Conservation (phyloP, 1,140 invertebrate genomes). For the Brachionus paranguensis region DNA sequence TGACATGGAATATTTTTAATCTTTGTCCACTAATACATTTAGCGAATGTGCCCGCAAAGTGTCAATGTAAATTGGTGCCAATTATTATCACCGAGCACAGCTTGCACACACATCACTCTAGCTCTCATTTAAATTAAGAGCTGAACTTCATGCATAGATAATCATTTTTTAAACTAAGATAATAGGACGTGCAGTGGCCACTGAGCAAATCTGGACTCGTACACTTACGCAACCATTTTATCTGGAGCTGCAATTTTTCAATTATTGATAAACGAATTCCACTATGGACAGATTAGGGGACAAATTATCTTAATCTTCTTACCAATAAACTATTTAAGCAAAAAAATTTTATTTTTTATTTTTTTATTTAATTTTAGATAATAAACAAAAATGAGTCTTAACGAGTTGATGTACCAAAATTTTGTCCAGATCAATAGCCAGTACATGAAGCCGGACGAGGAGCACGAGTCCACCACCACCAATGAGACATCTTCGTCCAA, state of each 20-base stretch:
- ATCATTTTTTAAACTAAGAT: neutral
- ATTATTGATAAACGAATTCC: slow-evolving; percentile 38
- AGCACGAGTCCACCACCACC: neutral
- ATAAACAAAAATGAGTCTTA: slow-evolving; percentile 1
- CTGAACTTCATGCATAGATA: neutral
- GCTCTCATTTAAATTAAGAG: neutral
- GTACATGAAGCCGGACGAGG: neutral
- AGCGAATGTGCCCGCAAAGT: neutral
- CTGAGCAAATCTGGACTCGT: neutral
- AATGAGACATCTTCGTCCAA: slow-evolving; percentile 8
- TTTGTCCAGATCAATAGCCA: neutral
- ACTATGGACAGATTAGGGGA: neutral
- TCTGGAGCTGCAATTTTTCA: slow-evolving; percentile 10
- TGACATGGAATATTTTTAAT: neutral
- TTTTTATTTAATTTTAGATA: neutral
- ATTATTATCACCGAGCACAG: neutral
- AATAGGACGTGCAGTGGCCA: neutral
- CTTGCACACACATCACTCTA: neutral
- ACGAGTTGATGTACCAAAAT: slow-evolving; percentile 1
- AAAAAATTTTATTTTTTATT: neutral
- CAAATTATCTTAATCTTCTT: slow-evolving; percentile 35
- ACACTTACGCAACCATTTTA: slow-evolving; percentile 8
- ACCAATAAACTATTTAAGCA: neutral
- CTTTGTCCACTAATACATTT: neutral
- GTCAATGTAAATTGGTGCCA: neutral